Conservation (phyloP, 2,797 vertebrate genomes). For the Enteromius anoplus region DNA sequence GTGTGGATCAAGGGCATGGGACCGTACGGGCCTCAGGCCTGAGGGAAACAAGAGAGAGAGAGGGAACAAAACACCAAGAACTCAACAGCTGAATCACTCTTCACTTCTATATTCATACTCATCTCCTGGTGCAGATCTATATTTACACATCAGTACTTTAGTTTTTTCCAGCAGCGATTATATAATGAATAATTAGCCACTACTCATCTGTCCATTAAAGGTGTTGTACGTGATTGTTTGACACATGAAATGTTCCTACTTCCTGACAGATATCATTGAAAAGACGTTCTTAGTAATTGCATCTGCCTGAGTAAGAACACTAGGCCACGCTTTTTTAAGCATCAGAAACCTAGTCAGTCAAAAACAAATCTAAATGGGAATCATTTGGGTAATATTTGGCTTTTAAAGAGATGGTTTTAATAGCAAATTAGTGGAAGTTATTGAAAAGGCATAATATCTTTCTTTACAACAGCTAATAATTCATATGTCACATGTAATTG, state of each 20-base stretch:
- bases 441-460: background rate
- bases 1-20: conserved; percentile 68
- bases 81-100: conserved; percentile 33
- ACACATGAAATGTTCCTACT: background rate
- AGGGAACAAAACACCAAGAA: background rate
- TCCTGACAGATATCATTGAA: background rate
- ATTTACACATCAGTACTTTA: background rate
- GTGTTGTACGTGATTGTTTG: background rate
- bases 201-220: background rate
- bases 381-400: background rate
- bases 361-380: background rate
- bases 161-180: background rate
- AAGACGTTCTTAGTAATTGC: background rate
- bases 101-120: conserved; percentile 27
- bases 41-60: conserved; percentile 29
- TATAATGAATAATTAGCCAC: background rate
- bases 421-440: background rate
- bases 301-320: background rate
- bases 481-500: background rate
- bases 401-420: background rate
- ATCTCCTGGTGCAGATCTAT: background rate
- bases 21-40: conserved; percentile 57
- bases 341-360: background rate
- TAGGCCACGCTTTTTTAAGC: background rate
- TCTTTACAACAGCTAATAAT: background rate